Percentiles rank a stretch among this genome's conserved stretches.
Conservation (phyloP, 2,888 invertebrate species). For the Galeopsomyia nigrocyanea region DNA sequence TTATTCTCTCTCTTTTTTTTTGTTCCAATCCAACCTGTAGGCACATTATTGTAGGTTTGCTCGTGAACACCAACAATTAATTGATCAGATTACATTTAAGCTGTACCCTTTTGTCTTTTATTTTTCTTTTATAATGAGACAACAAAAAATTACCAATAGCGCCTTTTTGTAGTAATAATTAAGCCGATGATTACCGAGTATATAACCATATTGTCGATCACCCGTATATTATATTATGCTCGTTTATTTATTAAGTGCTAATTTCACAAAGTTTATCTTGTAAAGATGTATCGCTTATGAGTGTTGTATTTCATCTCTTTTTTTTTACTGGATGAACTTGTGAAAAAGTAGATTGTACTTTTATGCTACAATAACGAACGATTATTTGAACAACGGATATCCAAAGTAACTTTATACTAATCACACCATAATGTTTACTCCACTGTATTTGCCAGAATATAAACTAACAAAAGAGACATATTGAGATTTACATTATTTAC, state of each 20-base stretch:
- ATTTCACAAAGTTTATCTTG: slow-evolving; percentile 26
- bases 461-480: slow-evolving; percentile 10
- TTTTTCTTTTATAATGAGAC: slow-evolving; percentile 11
- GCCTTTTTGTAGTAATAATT: slow-evolving; percentile 40
- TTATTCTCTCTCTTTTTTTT: slow-evolving; percentile 26
- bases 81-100: slow-evolving; percentile 49
- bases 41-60: slow-evolving; percentile 67
- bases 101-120: slow-evolving; percentile 40
- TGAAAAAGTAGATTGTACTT: slow-evolving; percentile 22
- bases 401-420: slow-evolving; percentile 13
- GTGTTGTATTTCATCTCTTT: neutral
- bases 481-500: slow-evolving; percentile 14
- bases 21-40: slow-evolving; percentile 61
- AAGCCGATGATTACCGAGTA: slow-evolving; percentile 34
- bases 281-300: slow-evolving; percentile 4
- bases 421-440: slow-evolving; percentile 17
- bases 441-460: slow-evolving; percentile 37
- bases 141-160: slow-evolving; percentile 11
- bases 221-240: slow-evolving; percentile 27
- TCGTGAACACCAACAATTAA: slow-evolving; percentile 66
- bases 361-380: slow-evolving; percentile 29
- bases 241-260: slow-evolving; percentile 30
- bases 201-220: slow-evolving; percentile 12
- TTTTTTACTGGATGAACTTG: slow-evolving; percentile 18
- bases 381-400: no score